These are phyloP conservation scores for Ictalurus punctatus DNA, from an alignment of 2,113 vertebrate genomes.

Conservation along the genomic window DNA sequence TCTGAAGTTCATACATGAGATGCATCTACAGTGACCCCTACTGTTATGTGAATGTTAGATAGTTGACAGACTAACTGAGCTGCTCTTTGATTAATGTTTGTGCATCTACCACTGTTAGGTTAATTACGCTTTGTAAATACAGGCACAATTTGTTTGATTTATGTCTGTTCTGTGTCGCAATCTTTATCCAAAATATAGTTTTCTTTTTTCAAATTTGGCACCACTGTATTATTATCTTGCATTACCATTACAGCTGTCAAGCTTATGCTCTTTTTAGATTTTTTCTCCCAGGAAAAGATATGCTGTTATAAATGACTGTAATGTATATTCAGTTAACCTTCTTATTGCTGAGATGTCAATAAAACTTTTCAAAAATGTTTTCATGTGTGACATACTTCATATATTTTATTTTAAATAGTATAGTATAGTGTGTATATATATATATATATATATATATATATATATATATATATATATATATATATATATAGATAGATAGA, in stretches of 20 bases:
- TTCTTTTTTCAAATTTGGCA: neutral
- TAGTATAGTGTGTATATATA: neutral
- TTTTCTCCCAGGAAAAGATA: neutral
- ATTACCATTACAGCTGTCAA: neutral
- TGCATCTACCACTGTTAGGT: neutral
- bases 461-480: neutral
- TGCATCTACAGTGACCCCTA: constrained; percentile 42
- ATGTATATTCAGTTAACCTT: neutral
- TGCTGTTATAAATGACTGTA: neutral
- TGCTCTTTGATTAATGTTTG: neutral
- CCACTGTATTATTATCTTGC: neutral
- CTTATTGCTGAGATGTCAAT: neutral
- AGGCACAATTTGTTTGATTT: neutral
- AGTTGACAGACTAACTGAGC: neutral
- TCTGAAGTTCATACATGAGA: neutral
- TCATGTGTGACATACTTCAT: neutral
- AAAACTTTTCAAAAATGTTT: constrained; percentile 9
- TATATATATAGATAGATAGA: neutral
- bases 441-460: too few relatives aligned
- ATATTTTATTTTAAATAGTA: neutral
- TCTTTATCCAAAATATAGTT: neutral
- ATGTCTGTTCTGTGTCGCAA: neutral
- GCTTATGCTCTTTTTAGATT: neutral
- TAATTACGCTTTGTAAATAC: neutral
- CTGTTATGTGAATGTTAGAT: constrained; percentile 21